Evolutionary conservation across 2,797 vertebrate genomes (phyloP), one percentile per base, ranked within the genome.

Genomic region (Erpetoichthys calabaricus): DNA sequence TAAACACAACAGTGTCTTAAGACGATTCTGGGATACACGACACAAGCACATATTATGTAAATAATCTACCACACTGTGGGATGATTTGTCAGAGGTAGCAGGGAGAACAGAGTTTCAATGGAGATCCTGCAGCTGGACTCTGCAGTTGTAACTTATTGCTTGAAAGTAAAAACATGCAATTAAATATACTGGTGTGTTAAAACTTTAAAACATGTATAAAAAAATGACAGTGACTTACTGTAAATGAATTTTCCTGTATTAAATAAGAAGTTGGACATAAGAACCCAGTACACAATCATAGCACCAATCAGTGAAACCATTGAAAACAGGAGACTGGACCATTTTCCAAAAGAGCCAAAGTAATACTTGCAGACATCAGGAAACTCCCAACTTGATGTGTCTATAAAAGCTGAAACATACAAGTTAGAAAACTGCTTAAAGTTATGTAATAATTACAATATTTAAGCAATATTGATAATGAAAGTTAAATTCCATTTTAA

Each of bases 241-340:
- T 91, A 93, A 73, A 98, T 90, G 65, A 92, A 97, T 70, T 88
- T 87, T 41, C 95, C 95, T 0, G 88, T 92, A 70, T 98, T 98
- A 73, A 81, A 98, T 51, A 98, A 81, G 66, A 97, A 98, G 75
- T 98, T 97, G 65, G 94, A 96, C 94, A 98, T 98, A 59, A 98
- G 93, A 25, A 98, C 94, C 95, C 95, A 98, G 69, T 97, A 98
- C 66, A 98, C 90, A 69, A 98, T 85, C 94, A 98, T 95, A 51
- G 95, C 95, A 71, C 95, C 95, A 58, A 93, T 68, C 45, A 98
- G 86, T 0, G 95, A 98, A 65, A 97, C 80, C 85, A 94, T 70
- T 6, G 95, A 98, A 79, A 97, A 98, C 4, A 95, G 5, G 53
- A 98, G 80, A 67, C 93, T 95, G 42, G 88, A 91, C 92, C 94